Conservation (phyloP, 2,888 invertebrate genomes). For the Oxytorus armatus region DNA sequence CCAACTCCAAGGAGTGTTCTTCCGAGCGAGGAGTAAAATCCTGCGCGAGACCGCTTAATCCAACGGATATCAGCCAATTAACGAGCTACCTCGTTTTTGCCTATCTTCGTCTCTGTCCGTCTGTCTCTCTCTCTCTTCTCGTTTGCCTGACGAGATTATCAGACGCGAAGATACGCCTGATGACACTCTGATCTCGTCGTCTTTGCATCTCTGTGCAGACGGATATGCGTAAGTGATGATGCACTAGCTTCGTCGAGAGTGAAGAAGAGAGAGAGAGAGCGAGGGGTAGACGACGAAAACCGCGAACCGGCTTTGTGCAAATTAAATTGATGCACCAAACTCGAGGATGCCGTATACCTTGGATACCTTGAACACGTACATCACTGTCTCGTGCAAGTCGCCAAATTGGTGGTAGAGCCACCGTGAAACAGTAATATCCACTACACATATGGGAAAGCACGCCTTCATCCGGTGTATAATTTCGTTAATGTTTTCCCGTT, state of each 20-base stretch:
- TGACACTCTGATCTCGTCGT: constrained; percentile 44
- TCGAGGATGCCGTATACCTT: constrained; percentile 10
- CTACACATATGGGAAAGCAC: neutral
- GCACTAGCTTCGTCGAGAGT: constrained; percentile 31
- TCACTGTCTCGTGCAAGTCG: neutral
- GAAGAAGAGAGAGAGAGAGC: neutral
- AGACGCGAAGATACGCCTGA: constrained; percentile 51
- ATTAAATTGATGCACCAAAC: constrained; percentile 29
- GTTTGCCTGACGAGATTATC: constrained; percentile 37
- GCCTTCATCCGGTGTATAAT: neutral
- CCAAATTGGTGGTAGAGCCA: neutral
- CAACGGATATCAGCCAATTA: constrained; percentile 67
- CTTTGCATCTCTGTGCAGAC: constrained; percentile 34
- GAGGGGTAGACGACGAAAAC: neutral
- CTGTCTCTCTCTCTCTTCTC: constrained; percentile 9
- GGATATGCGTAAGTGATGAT: constrained; percentile 30
- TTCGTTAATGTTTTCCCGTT: neutral
- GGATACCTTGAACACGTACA: neutral
- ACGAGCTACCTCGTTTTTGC: constrained; percentile 50
- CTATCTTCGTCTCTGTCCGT: neutral
- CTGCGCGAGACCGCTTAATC: constrained; percentile 64
- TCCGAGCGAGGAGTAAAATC: constrained; percentile 58
- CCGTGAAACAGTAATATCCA: constrained; percentile 3
- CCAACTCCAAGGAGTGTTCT: constrained; percentile 34
- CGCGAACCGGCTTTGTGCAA: constrained; percentile 22